Evolutionary conservation across 2,888 invertebrate species (phyloP).

Genomic region (Leucania comma): DNA sequence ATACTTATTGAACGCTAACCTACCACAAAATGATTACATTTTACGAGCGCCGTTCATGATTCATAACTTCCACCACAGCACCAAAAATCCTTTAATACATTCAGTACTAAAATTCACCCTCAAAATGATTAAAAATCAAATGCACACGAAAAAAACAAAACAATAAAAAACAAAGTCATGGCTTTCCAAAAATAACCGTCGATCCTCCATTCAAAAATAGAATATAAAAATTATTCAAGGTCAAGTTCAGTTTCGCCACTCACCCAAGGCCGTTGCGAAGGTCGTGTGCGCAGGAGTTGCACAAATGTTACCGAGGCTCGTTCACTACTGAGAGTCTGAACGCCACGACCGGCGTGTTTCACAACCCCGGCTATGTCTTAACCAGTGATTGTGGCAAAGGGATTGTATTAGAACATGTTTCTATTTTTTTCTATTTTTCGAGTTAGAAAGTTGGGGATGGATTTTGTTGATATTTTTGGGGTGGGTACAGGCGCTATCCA

Average conservation of each 20-base stretch:
- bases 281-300: constrained; percentile 80
- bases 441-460: constrained; percentile 22
- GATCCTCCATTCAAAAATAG: constrained; percentile 28
- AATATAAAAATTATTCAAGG: constrained; percentile 67
- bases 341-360: constrained; percentile 76
- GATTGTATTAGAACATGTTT: constrained; percentile 69
- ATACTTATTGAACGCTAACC: constrained; percentile 1
- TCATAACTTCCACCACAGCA: background rate
- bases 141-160: background rate
- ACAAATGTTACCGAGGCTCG: constrained; percentile 80
- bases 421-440: constrained; percentile 40
- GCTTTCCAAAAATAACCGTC: background rate
- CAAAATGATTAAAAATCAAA: background rate
- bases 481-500: background rate
- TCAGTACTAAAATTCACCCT: background rate
- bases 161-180: constrained; percentile 7
- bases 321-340: constrained; percentile 82
- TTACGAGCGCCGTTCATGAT: background rate
- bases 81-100: background rate
- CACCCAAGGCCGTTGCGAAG: constrained; percentile 83
- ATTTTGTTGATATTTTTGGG: constrained; percentile 12
- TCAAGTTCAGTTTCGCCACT: constrained; percentile 82
- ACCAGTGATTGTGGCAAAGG: constrained; percentile 83
- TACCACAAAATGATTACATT: constrained; percentile 2
- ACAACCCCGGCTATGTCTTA: constrained; percentile 86